Evolutionary conservation across 2,888 invertebrate genomes (phyloP).

Genomic region (Entomobrya multifasciata): DNA sequence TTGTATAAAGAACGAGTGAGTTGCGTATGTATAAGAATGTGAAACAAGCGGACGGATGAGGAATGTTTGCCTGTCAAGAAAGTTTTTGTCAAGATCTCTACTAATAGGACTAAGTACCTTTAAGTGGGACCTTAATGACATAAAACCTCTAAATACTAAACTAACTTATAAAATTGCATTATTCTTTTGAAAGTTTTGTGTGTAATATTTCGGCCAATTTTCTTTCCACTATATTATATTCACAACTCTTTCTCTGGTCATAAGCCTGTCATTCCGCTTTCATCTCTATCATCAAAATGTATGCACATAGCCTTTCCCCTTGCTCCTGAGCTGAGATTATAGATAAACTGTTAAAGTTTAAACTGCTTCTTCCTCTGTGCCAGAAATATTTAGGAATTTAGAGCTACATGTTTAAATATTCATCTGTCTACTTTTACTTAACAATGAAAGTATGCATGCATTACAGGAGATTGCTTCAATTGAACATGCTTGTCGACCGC

Average conservation of each 20-base stretch:
- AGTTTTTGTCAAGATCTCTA: conserved; percentile 46
- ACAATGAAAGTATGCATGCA: conserved; percentile 1
- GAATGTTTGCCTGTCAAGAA: conserved; percentile 37
- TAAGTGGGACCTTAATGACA: conserved; percentile 51
- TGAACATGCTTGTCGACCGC: conserved; percentile 15
- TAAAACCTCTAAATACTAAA: conserved; percentile 49
- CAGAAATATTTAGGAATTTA: neutral
- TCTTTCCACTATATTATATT: neutral
- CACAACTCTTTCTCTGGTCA: too few species aligned
- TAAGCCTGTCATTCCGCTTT: neutral
- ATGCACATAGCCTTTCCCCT: neutral
- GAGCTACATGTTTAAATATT: conserved; percentile 28
- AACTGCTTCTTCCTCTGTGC: neutral
- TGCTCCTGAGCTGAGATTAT: neutral
- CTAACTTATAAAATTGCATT: neutral
- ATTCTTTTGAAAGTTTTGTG: neutral
- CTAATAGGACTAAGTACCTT: conserved; percentile 37
- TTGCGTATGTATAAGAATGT: neutral
- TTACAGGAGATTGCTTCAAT: conserved; percentile 28
- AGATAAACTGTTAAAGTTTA: neutral
- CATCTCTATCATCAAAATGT: neutral
- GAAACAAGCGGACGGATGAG: neutral
- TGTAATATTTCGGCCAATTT: neutral
- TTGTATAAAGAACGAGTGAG: neutral
- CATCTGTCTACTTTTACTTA: neutral